phyloP scores from a whole-genome alignment of 2,888 invertebrate genomes.

The Diarsia brunnea region DNA sequence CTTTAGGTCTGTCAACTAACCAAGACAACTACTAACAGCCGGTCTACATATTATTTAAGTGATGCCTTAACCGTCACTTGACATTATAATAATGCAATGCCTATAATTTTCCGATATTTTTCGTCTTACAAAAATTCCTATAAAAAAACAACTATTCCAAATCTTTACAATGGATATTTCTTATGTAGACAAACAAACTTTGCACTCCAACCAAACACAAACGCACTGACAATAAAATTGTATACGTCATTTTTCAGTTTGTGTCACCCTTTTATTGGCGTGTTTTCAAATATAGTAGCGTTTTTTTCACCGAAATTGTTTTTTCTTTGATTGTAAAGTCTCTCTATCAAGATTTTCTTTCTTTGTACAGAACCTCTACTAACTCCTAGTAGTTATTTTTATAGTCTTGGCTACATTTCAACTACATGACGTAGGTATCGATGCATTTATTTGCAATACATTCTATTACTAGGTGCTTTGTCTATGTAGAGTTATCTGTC shows the following conservation, averaged over 20 bases:
- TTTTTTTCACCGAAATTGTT: constrained; percentile 18
- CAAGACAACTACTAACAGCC: neutral
- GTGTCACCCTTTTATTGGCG: constrained; percentile 54
- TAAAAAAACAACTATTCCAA: neutral
- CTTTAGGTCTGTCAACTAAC: neutral
- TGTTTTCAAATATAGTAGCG: constrained; percentile 34
- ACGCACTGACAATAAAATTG: constrained; percentile 21
- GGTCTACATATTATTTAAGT: neutral
- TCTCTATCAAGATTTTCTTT: constrained; percentile 21
- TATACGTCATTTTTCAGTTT: constrained; percentile 15
- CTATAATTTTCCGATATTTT: neutral
- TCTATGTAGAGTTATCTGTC: constrained; percentile 3
- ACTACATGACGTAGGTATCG: constrained; percentile 43
- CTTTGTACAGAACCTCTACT: too few species aligned
- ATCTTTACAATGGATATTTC: neutral
- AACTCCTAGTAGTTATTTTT: constrained; percentile 41
- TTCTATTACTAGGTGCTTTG: constrained; percentile 13
- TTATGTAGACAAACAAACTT: neutral
- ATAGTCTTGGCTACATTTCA: constrained; percentile 57
- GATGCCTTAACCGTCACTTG: neutral
- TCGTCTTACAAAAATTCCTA: neutral
- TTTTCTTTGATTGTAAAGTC: constrained; percentile 32
- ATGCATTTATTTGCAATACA: constrained; percentile 61
- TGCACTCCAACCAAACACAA: neutral
- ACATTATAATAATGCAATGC: neutral